Percentiles rank a stretch among this genome's conserved stretches.
Evolutionary conservation across 2,113 vertebrate species (phyloP).

Genomic region (Motacilla alba): DNA sequence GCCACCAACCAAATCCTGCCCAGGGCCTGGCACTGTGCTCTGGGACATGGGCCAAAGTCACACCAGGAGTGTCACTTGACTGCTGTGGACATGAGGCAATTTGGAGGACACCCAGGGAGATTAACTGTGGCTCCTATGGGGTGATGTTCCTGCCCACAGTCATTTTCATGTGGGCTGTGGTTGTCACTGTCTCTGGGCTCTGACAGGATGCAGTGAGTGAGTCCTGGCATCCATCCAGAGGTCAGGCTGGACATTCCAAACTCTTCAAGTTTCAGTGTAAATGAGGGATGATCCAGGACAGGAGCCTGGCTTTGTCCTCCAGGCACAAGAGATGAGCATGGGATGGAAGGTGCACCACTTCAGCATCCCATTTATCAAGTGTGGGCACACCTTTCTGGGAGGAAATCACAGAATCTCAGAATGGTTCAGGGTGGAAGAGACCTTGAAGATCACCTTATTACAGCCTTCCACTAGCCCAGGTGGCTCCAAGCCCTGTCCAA

Average conservation of each 20-base stretch:
- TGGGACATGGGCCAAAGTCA: background rate
- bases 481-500: accelerated
- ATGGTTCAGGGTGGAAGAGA: background rate
- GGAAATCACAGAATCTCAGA: background rate
- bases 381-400: accelerated
- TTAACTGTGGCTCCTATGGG: background rate
- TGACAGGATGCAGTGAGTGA: background rate
- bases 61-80: background rate
- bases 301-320: background rate
- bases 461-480: accelerated
- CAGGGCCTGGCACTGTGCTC: background rate
- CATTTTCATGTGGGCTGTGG: background rate
- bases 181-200: background rate
- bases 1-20: background rate
- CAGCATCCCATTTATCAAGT: background rate
- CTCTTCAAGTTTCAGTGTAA: background rate
- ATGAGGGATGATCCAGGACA: background rate
- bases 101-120: background rate
- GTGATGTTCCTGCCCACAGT: background rate
- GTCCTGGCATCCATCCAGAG: background rate
- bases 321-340: background rate
- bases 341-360: background rate
- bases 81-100: background rate
- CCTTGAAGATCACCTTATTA: background rate
- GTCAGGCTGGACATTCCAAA: background rate